phyloP scores from a whole-genome alignment of 2,113 vertebrate genomes.

The Triplophysa dalaica region DNA sequence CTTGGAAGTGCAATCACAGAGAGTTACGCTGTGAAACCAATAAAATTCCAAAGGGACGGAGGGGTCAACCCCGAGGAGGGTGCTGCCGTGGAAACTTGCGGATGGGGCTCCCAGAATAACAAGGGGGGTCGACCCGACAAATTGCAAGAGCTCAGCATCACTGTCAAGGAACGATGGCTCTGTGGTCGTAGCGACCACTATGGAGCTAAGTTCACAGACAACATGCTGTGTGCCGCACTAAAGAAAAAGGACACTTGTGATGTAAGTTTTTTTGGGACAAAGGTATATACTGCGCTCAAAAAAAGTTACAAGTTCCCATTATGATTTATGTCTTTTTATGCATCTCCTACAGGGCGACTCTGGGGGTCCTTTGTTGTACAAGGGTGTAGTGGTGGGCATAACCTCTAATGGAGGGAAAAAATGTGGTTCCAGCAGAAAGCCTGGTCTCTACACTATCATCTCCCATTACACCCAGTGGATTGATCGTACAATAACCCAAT shows the following conservation, averaged over 20 bases:
- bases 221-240: constrained; percentile 74
- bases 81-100: constrained; percentile 63
- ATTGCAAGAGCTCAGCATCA: constrained; percentile 66
- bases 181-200: constrained; percentile 70
- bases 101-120: constrained; percentile 73
- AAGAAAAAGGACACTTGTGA: constrained; percentile 68
- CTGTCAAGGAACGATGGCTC: background rate
- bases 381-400: constrained; percentile 75
- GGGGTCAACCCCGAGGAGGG: constrained; percentile 45
- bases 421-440: constrained; percentile 76
- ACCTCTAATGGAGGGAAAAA: constrained; percentile 84
- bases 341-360: constrained; percentile 72
- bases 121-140: constrained; percentile 65
- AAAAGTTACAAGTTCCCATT: too few species aligned
- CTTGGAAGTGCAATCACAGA: constrained; percentile 60
- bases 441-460: constrained; percentile 83
- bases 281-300: background rate
- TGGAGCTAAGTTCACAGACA: constrained; percentile 67
- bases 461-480: constrained; percentile 81
- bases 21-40: constrained; percentile 52
- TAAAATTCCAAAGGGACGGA: constrained; percentile 61
- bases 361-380: constrained; percentile 75
- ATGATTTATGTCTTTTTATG: too few species aligned
- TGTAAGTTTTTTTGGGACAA: constrained; percentile 60
- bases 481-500: constrained; percentile 58